Evolutionary conservation across 2,888 invertebrate genomes (phyloP).

Genomic region (Morpho achilles): DNA sequence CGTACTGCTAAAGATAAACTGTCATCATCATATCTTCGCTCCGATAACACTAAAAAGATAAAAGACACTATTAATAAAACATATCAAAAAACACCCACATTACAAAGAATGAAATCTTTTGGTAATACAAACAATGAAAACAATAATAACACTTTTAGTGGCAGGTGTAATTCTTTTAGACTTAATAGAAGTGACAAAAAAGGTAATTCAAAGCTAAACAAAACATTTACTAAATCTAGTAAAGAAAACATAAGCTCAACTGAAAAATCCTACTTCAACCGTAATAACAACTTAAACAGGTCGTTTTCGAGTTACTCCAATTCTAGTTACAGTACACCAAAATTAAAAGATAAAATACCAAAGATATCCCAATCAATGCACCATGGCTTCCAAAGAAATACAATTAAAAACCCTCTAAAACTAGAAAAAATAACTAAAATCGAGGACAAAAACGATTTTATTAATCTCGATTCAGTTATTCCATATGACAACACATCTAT

Average conservation of each 20-base stretch:
- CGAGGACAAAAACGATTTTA: slow-evolving; percentile 61
- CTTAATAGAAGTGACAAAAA: slow-evolving; percentile 66
- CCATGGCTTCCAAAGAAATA: slow-evolving; percentile 68
- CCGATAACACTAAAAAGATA: slow-evolving; percentile 66
- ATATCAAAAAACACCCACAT: slow-evolving; percentile 73
- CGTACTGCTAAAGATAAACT: slow-evolving; percentile 61
- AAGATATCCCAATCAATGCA: slow-evolving; percentile 71
- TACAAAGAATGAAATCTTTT: slow-evolving; percentile 75
- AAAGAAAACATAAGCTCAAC: slow-evolving; percentile 66
- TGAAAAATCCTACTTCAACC: slow-evolving; percentile 60
- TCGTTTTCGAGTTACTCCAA: slow-evolving; percentile 68
- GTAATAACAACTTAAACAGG: slow-evolving; percentile 62
- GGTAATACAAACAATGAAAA: slow-evolving; percentile 65
- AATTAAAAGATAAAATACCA: slow-evolving; percentile 70
- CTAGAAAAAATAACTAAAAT: slow-evolving; percentile 68
- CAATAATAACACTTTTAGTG: slow-evolving; percentile 53
- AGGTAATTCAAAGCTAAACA: slow-evolving; percentile 65
- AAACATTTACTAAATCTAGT: slow-evolving; percentile 71
- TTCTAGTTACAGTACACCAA: slow-evolving; percentile 67
- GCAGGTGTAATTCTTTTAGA: slow-evolving; percentile 70
- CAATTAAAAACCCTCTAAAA: slow-evolving; percentile 65
- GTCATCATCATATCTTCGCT: slow-evolving; percentile 45
- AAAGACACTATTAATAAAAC: slow-evolving; percentile 74
- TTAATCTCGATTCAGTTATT: slow-evolving; percentile 69
- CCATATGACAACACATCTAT: slow-evolving; percentile 64